These are phyloP conservation scores for Noctua pronuba DNA, from an alignment of 2,888 invertebrate genomes.

Conservation along the genomic window DNA sequence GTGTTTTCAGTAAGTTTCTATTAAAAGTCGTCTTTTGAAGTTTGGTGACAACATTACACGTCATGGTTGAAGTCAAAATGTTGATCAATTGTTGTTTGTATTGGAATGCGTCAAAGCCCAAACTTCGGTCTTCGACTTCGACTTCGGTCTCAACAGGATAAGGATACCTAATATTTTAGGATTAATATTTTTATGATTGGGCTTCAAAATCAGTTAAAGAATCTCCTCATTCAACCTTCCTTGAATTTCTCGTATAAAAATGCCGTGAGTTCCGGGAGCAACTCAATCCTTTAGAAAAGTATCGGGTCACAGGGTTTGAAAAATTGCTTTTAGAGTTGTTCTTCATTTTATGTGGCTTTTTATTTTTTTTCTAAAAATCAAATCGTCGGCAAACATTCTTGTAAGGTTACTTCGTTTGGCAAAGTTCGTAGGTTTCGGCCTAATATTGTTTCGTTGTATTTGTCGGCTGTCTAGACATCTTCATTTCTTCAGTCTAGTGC, in stretches of 20 bases:
- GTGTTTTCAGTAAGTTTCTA: not conserved
- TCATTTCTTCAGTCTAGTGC: constrained; percentile 57
- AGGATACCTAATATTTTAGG: not conserved
- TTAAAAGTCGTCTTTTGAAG: not conserved
- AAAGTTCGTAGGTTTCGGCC: constrained; percentile 27
- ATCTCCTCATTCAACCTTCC: constrained; percentile 28
- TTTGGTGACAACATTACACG: not conserved
- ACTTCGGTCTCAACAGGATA: not conserved
- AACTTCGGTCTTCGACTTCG: not conserved
- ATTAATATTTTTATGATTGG: not conserved
- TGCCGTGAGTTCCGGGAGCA: constrained; percentile 34
- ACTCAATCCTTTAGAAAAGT: constrained; percentile 56
- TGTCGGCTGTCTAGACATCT: constrained; percentile 54
- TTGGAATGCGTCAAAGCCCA: too few relatives aligned
- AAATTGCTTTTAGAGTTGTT: constrained; percentile 38
- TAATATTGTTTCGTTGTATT: constrained; percentile 34
- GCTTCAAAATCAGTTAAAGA: constrained; percentile 14
- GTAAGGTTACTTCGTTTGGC: constrained; percentile 19
- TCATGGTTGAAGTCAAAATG: not conserved
- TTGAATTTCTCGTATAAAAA: constrained; percentile 32
- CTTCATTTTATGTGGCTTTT: constrained; percentile 30
- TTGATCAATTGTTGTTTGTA: not conserved
- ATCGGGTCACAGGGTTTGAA: constrained; percentile 46
- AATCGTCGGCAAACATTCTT: constrained; percentile 4
- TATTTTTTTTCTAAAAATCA: constrained; percentile 18